Base-by-base conservation (phyloP, 2,113 vertebrate species). In the Bothrops jararaca region DNA sequence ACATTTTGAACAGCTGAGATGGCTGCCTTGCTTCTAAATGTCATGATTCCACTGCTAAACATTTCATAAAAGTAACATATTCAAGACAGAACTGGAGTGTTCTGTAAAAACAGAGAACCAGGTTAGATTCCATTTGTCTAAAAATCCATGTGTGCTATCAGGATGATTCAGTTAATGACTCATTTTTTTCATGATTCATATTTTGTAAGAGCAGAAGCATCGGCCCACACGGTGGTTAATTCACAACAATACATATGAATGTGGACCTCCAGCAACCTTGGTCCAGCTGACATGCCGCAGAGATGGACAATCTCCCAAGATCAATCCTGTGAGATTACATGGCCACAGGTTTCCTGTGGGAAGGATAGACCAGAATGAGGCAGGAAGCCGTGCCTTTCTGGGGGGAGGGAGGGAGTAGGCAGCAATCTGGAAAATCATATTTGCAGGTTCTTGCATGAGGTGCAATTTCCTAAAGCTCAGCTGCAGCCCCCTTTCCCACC, bases 131-230 rank as follows among this genome's bases (percentile, higher is more conserved):
- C 89, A 2, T 0, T 0, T 45, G 24, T 45, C 91, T 0, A 9
- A 85, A 86, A 52, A 90, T n/a, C 0, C 0, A 20, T 92, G 58
- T 1, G 6, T 45, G 93, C 53, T 13, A 24, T 58, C 22, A 4
- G 89, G 85, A 91, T 64, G 74, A 86, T 90, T 42, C 96, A 94
- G 95, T 91, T 86, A 54, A 95, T 34, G 29, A 69, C 29, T 69
- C 64, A 69, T n/a, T 69, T 34, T 48, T 69, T 15, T 5, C 64
- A 15, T n/a, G 64, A 92, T 85, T 26, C 34, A 0, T 34, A 39
- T 0, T 1, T 56, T 93, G 48, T n/a, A 89, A 89, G 54, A 24
- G 53, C 9, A 54, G 53, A n/a, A 34, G 92, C 94, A 60, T 52
- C 93, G 89, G 96, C 89, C 2, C 50, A 0, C n/a, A 64, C 80